Evolutionary conservation across 2,113 vertebrate species (phyloP).

Genomic region (Glaucomys volans): DNA sequence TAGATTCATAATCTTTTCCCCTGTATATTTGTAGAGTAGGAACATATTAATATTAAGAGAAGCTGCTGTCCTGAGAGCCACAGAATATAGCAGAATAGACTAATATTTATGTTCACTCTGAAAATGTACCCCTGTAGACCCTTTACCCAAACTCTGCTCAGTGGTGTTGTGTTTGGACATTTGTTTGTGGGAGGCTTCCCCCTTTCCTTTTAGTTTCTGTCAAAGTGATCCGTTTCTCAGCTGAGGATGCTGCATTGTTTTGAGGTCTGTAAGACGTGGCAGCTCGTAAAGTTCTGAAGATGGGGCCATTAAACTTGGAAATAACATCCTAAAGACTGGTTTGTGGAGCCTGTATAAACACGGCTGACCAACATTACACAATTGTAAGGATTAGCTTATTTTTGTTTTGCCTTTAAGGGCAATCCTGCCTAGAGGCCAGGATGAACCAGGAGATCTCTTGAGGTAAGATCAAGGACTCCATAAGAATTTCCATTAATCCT

Average conservation of each 20-base stretch:
- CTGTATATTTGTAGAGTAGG: not conserved
- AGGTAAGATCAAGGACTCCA: slow-evolving; percentile 70
- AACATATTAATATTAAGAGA: slow-evolving; percentile 35
- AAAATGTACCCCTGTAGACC: not conserved
- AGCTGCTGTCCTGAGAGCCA: not conserved
- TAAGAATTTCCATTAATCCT: slow-evolving; percentile 73
- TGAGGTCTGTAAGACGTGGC: not conserved
- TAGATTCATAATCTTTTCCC: not conserved
- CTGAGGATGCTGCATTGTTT: slow-evolving; percentile 34
- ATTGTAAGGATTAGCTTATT: slow-evolving; percentile 69
- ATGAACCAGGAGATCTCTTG: slow-evolving; percentile 60
- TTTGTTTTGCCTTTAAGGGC: slow-evolving; percentile 72
- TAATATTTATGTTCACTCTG: slow-evolving; percentile 5
- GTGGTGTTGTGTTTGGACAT: slow-evolving; percentile 47
- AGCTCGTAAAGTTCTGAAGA: slow-evolving; percentile 60
- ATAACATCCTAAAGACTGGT: slow-evolving; percentile 50
- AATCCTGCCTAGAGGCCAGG: slow-evolving; percentile 74
- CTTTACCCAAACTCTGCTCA: not conserved
- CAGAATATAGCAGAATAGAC: slow-evolving; percentile 31
- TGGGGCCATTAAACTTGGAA: slow-evolving; percentile 56
- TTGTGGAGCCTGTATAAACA: slow-evolving; percentile 62
- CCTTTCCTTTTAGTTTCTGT: slow-evolving; percentile 31
- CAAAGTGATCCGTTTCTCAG: slow-evolving; percentile 5
- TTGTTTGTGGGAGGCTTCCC: not conserved
- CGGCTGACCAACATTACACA: slow-evolving; percentile 42